Base-by-base conservation (phyloP, 2,888 invertebrate genomes). In the Apamea monoglypha region DNA sequence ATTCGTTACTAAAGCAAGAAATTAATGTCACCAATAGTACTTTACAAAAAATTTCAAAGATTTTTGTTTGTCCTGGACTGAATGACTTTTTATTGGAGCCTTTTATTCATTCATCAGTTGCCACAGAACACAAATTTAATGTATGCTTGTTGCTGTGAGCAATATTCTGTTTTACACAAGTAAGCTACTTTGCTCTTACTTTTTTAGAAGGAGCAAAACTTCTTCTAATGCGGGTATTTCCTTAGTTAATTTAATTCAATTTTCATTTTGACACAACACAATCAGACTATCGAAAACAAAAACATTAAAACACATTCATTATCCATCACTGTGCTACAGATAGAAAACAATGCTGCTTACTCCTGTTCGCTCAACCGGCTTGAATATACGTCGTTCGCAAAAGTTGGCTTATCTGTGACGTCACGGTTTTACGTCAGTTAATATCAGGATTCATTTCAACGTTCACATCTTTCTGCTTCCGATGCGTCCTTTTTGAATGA, bases 331-430 rank as follows among this genome's bases (percentile, higher is more conserved):
- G 63, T 74, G n/a, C 59, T 69, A 78, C 56, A 76, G 59, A 80
- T 68, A 69, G 84, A 79, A 82, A 83, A 88, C 88, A 83, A 89
- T 87, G 82, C 78, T 83, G 83, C 77, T 74, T 83, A 81, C 88
- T 86, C 83, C 87, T 76, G 79, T 76, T 69, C 76, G 21, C 56
- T 59, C 32, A 73, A 18, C 61, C 66, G 63, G 76, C 64, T 80
- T 85, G 79, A 83, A 82, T 84, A 81, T 86, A 80, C 80, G 67
- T 81, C 76, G 88, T 82, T 87, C 80, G 90, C 74, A 85, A 91
- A 91, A 91, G 91, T 92, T 91, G 84, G 89, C 89, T 92, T 92
- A 92, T 92, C 91, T 90, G 63, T 82, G 84, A 81, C 87, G 85
- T 83, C 80, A 84, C 76, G 82, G 85, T 84, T 91, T 89, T 70